Evolutionary conservation across 2,888 invertebrate species (phyloP), one percentile per base, ranked within the genome.

Genomic region (Pterostichus niger): DNA sequence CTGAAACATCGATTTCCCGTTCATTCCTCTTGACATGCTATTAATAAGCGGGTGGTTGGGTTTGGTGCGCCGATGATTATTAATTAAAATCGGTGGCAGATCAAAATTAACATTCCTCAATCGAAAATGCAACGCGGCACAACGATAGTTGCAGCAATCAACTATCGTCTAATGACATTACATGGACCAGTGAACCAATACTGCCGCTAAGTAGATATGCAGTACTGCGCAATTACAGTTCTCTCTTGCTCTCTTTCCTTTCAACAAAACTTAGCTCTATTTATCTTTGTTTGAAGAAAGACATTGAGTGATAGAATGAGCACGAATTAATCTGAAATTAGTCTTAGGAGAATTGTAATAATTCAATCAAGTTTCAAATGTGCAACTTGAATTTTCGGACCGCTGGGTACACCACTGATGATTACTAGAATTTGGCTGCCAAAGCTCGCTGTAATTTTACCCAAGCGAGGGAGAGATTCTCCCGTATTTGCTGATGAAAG

Each of bases 31-130:
- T 46, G 87, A 87, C 87, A 87, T 88, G 88, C 88, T 89, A 89
- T 89, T 89, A 89, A 87, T 86, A 59, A 84, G 85, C 86, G 85
- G 86, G 88, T 87, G 88, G 89, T 88, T 89, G 87, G 87, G 86
- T 88, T 88, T 88, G 88, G 88, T 87, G 87, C 87, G 88, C 88
- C 88, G 87, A 89, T 89, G 88, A 88, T 89, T 89, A 89, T 89
- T 89, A 89, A 89, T 89, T 89, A 88, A 88, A 87, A 77, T 75
- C 76, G 86, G 86, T 86, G 85, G 84, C 84, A 85, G 85, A 86
- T 86, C 84, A 86, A 86, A 86, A 86, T 87, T 87, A 87, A 87
- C 87, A 87, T 87, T 87, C 87, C 77, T 75, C 75, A 75, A 52
- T 75, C 49, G 75, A 75, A 75, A 75, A 75, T 75, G 75, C 75